These are phyloP conservation scores for Pyralis farinalis DNA, from an alignment of 2,888 invertebrate species.

Conservation along the genomic window DNA sequence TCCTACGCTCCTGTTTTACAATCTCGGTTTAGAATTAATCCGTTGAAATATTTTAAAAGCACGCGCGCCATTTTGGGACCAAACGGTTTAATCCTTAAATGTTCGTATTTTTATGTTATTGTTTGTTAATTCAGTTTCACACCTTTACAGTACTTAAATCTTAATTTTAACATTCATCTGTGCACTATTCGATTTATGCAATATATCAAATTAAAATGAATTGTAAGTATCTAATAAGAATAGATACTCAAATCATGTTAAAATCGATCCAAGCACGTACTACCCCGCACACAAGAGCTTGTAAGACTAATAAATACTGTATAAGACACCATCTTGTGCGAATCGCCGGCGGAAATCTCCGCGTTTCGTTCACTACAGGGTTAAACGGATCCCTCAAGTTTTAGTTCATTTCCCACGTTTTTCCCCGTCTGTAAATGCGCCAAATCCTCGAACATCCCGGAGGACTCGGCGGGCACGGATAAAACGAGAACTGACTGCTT, in stretches of 20 bases:
- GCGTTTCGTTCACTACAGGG: conserved; percentile 33
- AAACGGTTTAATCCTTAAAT: neutral
- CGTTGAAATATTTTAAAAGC: neutral
- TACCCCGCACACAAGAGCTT: conserved; percentile 31
- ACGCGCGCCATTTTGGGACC: neutral
- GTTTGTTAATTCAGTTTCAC: neutral
- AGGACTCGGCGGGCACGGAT: conserved; percentile 41
- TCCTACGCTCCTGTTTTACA: conserved; percentile 8
- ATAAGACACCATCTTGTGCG: conserved; percentile 32
- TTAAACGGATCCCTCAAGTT: conserved; percentile 31
- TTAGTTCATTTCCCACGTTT: conserved; percentile 36
- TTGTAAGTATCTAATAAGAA: conserved; percentile 14
- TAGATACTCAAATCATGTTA: conserved; percentile 13
- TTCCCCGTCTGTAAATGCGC: conserved; percentile 49
- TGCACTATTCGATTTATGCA: too few species aligned
- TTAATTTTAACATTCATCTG: too few species aligned
- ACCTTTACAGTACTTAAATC: too few species aligned
- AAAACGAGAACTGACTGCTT: conserved; percentile 57
- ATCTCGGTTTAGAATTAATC: conserved; percentile 6
- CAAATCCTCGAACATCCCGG: conserved; percentile 57
- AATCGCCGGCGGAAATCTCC: conserved; percentile 42
- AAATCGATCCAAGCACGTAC: conserved; percentile 20
- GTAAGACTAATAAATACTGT: conserved; percentile 47
- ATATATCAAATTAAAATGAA: neutral
- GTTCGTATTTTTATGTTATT: neutral